A percentile compares a stretch with the other conserved stretches of the same genome.
These are phyloP conservation scores for Netelia fuscicornis DNA, from an alignment of 2,888 invertebrate species.

Conservation along the genomic window DNA sequence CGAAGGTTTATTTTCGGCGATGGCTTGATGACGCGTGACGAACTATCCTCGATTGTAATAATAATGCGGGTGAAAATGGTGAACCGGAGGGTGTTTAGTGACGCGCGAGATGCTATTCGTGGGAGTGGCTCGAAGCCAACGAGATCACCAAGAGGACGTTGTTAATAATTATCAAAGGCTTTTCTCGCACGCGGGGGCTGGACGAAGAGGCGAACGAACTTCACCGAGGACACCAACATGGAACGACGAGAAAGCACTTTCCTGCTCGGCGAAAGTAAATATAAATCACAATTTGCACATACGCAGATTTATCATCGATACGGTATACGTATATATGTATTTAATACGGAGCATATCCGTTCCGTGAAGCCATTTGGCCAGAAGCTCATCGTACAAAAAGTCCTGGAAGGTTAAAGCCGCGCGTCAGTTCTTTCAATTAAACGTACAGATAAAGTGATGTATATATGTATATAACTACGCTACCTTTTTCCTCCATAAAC, in stretches of 20 bases:
- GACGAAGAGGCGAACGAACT: constrained; percentile 66
- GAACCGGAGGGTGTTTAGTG: constrained; percentile 58
- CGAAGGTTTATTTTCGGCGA: constrained; percentile 68
- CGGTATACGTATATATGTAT: neutral
- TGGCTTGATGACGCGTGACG: constrained; percentile 70
- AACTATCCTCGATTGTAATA: constrained; percentile 73
- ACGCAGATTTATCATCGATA: neutral
- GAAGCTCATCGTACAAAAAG: neutral
- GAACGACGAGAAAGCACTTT: neutral
- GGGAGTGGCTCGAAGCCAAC: constrained; percentile 67
- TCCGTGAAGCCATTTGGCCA: neutral
- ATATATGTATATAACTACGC: neutral
- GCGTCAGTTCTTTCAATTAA: neutral
- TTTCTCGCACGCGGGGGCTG: constrained; percentile 25
- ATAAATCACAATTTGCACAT: neutral
- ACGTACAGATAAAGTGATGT: neutral
- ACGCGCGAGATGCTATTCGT: constrained; percentile 60
- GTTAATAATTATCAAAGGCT: constrained; percentile 64
- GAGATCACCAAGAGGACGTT: constrained; percentile 53
- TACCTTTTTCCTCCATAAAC: no score
- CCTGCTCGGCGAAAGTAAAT: neutral
- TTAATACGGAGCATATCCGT: constrained; percentile 14
- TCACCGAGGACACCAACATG: neutral
- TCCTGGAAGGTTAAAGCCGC: neutral
- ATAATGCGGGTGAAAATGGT: constrained; percentile 70